Conservation (phyloP, 2,113 vertebrate genomes). For the Zonotrichia leucophrys region DNA sequence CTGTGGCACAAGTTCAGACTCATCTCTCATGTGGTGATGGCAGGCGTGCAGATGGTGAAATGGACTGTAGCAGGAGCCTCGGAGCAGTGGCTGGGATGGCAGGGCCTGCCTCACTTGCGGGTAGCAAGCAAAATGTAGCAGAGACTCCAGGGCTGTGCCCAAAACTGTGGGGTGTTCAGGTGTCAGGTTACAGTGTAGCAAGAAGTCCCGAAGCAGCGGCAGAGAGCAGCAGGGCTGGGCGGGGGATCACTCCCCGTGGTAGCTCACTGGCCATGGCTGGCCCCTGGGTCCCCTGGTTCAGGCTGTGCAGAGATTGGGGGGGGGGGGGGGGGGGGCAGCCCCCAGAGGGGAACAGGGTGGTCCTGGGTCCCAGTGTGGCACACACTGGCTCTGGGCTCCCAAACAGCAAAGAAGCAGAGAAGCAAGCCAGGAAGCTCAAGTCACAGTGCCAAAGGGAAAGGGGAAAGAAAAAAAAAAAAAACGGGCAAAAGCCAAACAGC, state of each 20-base stretch:
- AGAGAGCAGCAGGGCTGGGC: not conserved
- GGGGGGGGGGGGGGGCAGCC: not conserved
- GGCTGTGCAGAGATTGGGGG: not conserved
- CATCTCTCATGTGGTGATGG: not conserved
- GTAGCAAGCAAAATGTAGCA: not conserved
- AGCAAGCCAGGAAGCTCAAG: not conserved
- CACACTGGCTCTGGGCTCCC: not conserved
- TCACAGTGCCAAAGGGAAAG: not conserved
- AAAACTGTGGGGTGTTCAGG: not conserved
- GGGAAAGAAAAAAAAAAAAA: not conserved
- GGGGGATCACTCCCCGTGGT: not conserved
- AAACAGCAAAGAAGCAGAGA: not conserved
- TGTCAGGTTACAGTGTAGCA: not conserved
- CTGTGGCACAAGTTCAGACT: not conserved
- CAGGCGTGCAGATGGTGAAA: not conserved
- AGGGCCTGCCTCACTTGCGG: not conserved
- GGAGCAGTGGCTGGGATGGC: not conserved
- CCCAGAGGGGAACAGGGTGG: rapidly evolving
- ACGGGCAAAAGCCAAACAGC: rapidly evolving
- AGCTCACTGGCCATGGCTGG: not conserved
- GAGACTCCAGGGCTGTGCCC: not conserved
- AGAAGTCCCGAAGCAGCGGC: not conserved
- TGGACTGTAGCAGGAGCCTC: not conserved
- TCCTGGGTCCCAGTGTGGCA: not conserved
- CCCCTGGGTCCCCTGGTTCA: not conserved